Conservation (phyloP, 2,888 invertebrate genomes). For the Cephus spinipes region DNA sequence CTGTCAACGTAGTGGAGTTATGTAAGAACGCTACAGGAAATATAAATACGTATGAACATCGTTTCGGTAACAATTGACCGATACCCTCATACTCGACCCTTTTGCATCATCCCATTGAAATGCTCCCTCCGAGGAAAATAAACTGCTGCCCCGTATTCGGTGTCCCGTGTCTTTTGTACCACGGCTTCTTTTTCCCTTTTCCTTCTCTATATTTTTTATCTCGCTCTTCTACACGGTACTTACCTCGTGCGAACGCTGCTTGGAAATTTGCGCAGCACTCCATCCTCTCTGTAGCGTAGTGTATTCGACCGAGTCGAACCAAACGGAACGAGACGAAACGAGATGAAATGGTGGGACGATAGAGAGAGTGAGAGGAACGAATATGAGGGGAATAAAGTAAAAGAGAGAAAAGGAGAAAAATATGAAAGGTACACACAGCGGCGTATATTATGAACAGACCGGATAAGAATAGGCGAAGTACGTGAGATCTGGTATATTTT, state of each 20-base stretch:
- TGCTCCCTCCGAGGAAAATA: not conserved
- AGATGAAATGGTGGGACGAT: not conserved
- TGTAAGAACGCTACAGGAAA: not conserved
- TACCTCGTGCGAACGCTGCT: slow-evolving; percentile 6
- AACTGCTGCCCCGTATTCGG: not conserved
- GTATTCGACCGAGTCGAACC: not conserved
- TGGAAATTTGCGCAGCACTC: slow-evolving; percentile 29
- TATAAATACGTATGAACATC: not conserved
- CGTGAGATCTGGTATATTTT: not conserved
- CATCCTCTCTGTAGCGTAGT: slow-evolving; percentile 6
- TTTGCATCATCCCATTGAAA: not conserved
- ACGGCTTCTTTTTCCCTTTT: not conserved
- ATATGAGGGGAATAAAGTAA: not conserved
- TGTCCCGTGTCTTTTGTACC: not conserved
- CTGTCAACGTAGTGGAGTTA: not conserved
- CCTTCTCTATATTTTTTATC: not conserved
- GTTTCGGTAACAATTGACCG: not conserved
- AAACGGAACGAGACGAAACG: not conserved
- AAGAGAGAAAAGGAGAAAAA: not conserved
- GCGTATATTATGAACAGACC: not conserved
- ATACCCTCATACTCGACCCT: not conserved
- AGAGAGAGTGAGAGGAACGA: not conserved
- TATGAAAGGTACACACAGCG: not conserved
- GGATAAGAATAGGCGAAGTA: not conserved
- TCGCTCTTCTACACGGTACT: not conserved